Base-by-base conservation (phyloP, 2,888 invertebrate species). In the Xestia rhomboidea region DNA sequence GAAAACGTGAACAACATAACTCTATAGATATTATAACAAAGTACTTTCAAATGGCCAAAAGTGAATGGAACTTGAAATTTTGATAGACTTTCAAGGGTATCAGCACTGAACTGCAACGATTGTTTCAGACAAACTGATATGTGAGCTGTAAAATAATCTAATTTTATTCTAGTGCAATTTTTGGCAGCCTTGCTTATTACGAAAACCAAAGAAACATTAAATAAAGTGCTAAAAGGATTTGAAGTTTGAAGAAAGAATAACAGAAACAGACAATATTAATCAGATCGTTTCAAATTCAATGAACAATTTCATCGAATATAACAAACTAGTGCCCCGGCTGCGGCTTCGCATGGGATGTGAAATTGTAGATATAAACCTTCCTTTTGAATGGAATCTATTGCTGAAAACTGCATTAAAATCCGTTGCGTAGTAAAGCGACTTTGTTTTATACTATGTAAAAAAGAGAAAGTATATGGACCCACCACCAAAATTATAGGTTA, bases 21-120 rank as follows among this genome's bases (percentile, higher is more conserved):
- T 30, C 8, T 34, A n/a, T 30, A 75, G n/a, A 21, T 75, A 54
- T 38, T 34, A 24, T 44, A 30, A 54, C 24, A 66, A 60, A n/a
- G 21, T 27, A 60, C 74, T 80, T 72, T 84, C 71, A 76, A 87
- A 67, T 68, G 8, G 27, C 46, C 13, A 73, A 85, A 85, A 85
- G 85, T 76, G 85, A 85, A 72, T 6, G 87, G 75, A 30, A 21
- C 8, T 69, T 38, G 18, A 49, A 74, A 46, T 75, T 78, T 83
- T 86, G 79, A 84, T 77, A 87, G 87, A 85, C 77, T 71, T 62
- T 85, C 85, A 85, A 85, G 87, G 85, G 38, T 78, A 76, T 54
- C n/a, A n/a, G 24, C 72, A 57, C 66, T 38, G 46, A 24, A 73
- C 57, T 85, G 77, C 60, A 76, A 77, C 72, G 13, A 60, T 30